Evolutionary conservation across 2,113 vertebrate species (phyloP).

Genomic region (Phylloscopus trochiloides): DNA sequence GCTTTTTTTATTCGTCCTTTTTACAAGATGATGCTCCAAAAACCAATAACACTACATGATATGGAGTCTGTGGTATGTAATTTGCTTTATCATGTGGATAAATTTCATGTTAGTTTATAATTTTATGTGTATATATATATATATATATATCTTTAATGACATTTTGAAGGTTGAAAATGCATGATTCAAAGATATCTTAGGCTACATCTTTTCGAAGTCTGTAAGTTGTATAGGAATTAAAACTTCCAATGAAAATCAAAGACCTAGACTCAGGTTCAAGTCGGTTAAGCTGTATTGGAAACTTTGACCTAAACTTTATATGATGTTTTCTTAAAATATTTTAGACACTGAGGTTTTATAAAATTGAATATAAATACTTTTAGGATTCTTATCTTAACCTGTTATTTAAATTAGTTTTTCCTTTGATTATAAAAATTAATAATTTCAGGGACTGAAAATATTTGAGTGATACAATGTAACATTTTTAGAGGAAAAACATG

Average conservation of each 20-base stretch:
- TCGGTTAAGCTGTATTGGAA: not conserved
- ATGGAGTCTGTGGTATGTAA: conserved; percentile 98
- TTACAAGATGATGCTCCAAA: conserved; percentile 99
- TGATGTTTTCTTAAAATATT: not conserved
- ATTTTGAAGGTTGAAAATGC: not conserved
- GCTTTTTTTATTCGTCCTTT: conserved; percentile 98
- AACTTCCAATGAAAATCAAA: not conserved
- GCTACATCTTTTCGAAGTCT: not conserved
- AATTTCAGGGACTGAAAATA: not conserved
- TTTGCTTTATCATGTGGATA: not conserved
- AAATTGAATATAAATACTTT: not conserved
- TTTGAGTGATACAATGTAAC: not conserved
- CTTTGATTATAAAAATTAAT: not conserved
- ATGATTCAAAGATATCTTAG: not conserved
- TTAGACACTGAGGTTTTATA: not conserved
- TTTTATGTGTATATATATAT: not conserved
- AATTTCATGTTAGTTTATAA: not conserved
- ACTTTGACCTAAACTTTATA: not conserved
- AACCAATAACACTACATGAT: conserved; percentile 90
- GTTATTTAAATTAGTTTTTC: not conserved
- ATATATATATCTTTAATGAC: not conserved
- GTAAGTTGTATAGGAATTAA: not conserved
- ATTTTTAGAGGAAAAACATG: not conserved
- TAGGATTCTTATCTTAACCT: not conserved
- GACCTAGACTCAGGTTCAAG: not conserved